phyloP scores from a whole-genome alignment of 2,113 vertebrate species.

The Platanista minor region DNA sequence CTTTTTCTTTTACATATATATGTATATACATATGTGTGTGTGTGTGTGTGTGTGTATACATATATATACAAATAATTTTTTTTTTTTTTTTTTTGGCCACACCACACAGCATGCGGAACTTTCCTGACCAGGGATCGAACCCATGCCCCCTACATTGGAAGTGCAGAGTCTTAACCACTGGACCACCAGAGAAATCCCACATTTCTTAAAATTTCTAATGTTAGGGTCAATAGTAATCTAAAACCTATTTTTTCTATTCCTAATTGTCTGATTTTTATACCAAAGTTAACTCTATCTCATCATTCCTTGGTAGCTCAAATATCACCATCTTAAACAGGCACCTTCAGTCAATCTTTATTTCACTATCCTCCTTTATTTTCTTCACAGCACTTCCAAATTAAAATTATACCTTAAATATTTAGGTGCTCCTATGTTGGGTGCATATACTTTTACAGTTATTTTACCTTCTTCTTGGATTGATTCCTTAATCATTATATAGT shows the following conservation, averaged over 20 bases:
- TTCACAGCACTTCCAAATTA: neutral
- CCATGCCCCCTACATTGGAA: neutral
- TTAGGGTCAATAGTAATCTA: neutral
- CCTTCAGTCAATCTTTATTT: neutral
- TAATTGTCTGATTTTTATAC: neutral
- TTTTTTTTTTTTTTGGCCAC: too few species aligned
- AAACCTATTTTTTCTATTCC: neutral
- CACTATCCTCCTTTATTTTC: neutral
- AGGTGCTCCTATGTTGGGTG: too few species aligned
- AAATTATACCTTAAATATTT: neutral
- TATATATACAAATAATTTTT: too few species aligned
- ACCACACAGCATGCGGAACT: too few species aligned
- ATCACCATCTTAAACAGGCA: neutral
- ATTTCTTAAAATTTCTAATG: constrained; percentile 28
- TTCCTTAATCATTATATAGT: too few species aligned
- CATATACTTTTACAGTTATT: too few species aligned
- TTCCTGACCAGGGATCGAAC: neutral
- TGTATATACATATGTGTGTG: too few species aligned
- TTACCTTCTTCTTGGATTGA: too few species aligned
- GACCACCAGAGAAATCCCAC: neutral
- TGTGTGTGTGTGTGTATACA: too few species aligned
- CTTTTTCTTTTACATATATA: neutral
- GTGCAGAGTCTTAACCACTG: neutral
- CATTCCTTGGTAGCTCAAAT: neutral
- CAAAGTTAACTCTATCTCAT: neutral